phyloP scores from a whole-genome alignment of 2,797 vertebrate genomes.

The Anolis apletophallus region DNA sequence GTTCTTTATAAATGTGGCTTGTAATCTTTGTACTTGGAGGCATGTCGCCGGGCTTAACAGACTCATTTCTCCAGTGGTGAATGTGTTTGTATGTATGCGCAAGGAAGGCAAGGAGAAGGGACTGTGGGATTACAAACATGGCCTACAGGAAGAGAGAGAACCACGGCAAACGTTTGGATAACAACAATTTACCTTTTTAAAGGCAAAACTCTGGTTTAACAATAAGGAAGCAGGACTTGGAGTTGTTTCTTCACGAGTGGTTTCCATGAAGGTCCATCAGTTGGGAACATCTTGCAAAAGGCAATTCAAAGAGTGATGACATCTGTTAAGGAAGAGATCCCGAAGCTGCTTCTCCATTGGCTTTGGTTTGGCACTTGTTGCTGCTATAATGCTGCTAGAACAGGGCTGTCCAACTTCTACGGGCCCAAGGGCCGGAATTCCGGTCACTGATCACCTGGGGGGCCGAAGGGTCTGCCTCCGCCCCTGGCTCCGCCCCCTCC shows the following conservation, averaged over 20 bases:
- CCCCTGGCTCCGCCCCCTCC: too few relatives aligned
- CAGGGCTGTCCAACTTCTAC: too few relatives aligned
- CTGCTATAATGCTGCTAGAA: too few relatives aligned
- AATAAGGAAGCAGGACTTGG: background rate
- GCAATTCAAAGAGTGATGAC: too few relatives aligned
- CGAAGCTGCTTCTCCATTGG: too few relatives aligned
- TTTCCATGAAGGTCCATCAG: background rate
- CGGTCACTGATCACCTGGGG: too few relatives aligned
- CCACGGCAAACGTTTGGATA: background rate
- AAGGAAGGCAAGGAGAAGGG: background rate
- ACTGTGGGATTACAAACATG: background rate
- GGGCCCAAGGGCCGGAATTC: too few relatives aligned
- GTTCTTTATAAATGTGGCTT: slow-evolving; percentile 1
- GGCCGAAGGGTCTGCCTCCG: too few relatives aligned
- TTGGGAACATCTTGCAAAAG: background rate
- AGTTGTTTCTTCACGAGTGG: slow-evolving; percentile 15
- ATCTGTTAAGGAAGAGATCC: too few relatives aligned
- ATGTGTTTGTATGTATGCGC: fast-evolving
- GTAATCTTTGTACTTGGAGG: slow-evolving; percentile 52
- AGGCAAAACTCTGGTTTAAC: slow-evolving; percentile 27
- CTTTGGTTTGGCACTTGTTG: too few relatives aligned
- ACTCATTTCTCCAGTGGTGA: background rate
- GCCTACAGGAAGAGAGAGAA: background rate
- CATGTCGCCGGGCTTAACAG: slow-evolving; percentile 35
- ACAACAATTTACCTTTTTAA: slow-evolving; percentile 12